A percentile compares a stretch with the other conserved stretches of the same genome.
Conservation (phyloP, 2,888 invertebrate species). For the Rhagonycha fulva region DNA sequence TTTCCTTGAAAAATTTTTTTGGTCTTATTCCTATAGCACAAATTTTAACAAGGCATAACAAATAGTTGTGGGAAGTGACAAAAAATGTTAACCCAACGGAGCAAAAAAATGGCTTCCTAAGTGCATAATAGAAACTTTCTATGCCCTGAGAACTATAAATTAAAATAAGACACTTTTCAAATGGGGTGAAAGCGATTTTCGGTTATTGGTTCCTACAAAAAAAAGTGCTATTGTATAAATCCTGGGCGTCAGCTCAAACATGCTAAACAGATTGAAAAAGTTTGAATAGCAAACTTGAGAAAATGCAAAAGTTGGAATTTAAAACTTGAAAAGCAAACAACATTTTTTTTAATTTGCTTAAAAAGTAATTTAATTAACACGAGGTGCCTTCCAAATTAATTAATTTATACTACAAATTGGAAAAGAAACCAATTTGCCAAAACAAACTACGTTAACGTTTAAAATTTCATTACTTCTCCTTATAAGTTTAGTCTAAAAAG, state of each 20-base stretch:
- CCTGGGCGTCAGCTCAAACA: conserved; percentile 4
- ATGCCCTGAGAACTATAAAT: neutral
- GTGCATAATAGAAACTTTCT: neutral
- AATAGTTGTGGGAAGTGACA: neutral
- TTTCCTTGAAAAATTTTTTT: neutral
- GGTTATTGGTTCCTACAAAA: conserved; percentile 10
- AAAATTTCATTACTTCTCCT: neutral
- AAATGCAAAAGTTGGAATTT: neutral
- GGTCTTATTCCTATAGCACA: neutral
- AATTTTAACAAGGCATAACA: neutral
- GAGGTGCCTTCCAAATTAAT: neutral
- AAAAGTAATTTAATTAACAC: neutral
- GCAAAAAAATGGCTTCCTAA: neutral
- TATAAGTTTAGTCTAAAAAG: neutral
- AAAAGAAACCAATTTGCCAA: neutral
- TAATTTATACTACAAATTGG: neutral
- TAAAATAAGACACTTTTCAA: neutral
- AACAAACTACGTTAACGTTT: neutral
- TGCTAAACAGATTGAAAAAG: neutral
- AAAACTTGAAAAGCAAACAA: neutral
- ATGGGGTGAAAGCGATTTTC: conserved; percentile 5
- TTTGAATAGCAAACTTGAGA: neutral
- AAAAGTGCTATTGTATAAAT: conserved; percentile 3
- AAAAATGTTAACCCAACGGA: neutral
- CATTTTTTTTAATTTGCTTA: neutral